These are phyloP conservation scores for Acanthurus leucopareius DNA, from an alignment of 2,797 vertebrate species.

Conservation along the genomic window DNA sequence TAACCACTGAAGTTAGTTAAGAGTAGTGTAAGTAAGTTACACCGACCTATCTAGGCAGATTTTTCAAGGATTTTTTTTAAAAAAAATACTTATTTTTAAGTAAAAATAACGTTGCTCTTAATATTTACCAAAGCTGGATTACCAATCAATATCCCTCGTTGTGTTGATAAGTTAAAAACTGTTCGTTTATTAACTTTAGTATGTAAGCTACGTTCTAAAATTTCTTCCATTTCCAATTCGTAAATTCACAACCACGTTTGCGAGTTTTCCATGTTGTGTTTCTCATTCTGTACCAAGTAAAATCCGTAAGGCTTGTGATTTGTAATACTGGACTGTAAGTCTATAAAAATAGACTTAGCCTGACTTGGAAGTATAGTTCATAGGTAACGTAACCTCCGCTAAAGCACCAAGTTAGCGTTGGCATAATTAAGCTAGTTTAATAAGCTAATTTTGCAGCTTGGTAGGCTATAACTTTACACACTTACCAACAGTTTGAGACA, in stretches of 20 bases:
- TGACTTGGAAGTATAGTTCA: background rate
- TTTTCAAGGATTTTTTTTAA: too few species aligned
- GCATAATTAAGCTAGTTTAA: background rate
- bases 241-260: too few species aligned
- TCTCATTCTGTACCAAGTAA: background rate
- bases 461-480: slow-evolving; percentile 9
- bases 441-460: background rate
- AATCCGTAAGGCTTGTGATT: background rate
- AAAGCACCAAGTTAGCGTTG: slow-evolving; percentile 3
- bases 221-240: background rate
- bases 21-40: background rate
- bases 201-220: background rate
- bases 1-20: background rate
- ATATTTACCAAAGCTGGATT: background rate
- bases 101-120: background rate
- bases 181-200: background rate
- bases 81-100: too few species aligned
- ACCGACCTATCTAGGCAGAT: background rate
- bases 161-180: background rate
- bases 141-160: background rate
- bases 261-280: too few species aligned
- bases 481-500: slow-evolving; percentile 92
- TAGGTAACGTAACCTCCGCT: too few species aligned
- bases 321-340: background rate
- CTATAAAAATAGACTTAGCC: background rate